These are phyloP conservation scores for Agriopis marginaria DNA, from an alignment of 2,888 invertebrate genomes.

Conservation along the genomic window DNA sequence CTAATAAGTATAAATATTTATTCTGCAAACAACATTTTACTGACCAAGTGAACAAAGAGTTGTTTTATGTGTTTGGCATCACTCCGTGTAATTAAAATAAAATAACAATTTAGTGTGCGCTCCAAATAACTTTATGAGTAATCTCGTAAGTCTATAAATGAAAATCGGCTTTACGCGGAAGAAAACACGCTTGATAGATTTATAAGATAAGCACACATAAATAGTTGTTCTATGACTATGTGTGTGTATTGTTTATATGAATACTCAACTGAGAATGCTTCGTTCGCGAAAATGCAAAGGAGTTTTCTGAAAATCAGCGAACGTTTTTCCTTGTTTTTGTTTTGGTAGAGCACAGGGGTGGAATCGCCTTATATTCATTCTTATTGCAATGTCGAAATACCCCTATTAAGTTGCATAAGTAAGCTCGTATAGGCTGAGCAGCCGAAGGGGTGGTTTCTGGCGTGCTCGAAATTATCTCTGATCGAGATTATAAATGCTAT, in stretches of 20 bases:
- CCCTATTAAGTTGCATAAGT: too few relatives aligned
- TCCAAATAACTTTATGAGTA: constrained; percentile 39
- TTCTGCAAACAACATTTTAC: constrained; percentile 16
- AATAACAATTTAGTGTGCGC: constrained; percentile 35
- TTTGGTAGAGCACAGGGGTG: background rate
- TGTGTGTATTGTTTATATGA: constrained; percentile 1
- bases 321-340: constrained; percentile 15
- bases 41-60: constrained; percentile 18
- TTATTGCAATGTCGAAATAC: too few relatives aligned
- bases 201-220: constrained; percentile 10
- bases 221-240: background rate
- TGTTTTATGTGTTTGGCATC: constrained; percentile 43
- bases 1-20: background rate
- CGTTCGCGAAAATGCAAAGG: background rate
- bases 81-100: constrained; percentile 44
- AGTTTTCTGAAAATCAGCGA: background rate
- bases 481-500: too few relatives aligned
- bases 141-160: constrained; percentile 26
- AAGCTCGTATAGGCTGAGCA: too few relatives aligned
- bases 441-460: too few relatives aligned
- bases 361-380: background rate
- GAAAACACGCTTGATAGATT: constrained; percentile 19
- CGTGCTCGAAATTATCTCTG: too few relatives aligned
- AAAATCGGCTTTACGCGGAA: constrained; percentile 28
- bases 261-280: background rate